Conservation (phyloP, 2,797 vertebrate species). For the Poliocrania exsul region DNA sequence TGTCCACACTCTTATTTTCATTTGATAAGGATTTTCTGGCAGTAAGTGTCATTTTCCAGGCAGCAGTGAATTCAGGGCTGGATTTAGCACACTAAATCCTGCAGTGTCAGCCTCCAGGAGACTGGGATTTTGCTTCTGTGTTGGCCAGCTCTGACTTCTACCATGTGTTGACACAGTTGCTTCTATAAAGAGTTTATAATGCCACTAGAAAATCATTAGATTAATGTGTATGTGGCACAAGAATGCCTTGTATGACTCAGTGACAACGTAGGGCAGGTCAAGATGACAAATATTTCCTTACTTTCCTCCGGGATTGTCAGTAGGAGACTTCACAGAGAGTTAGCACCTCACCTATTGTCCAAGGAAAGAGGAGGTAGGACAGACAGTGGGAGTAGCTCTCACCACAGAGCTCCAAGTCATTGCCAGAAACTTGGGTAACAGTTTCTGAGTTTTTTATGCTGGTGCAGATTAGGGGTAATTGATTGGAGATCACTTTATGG, state of each 20-base stretch:
- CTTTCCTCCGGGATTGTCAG: not conserved
- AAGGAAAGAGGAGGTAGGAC: not conserved
- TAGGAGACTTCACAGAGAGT: accelerated
- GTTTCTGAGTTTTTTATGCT: not conserved
- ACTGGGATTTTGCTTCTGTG: not conserved
- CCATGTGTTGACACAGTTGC: accelerated
- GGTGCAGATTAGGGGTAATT: not conserved
- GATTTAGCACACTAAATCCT: not conserved
- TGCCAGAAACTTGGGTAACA: not conserved
- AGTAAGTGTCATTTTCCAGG: not conserved
- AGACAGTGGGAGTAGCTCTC: not conserved
- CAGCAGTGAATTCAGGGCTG: not conserved
- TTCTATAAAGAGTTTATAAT: not conserved
- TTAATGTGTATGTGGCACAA: not conserved
- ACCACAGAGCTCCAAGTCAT: not conserved
- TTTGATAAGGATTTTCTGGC: not conserved
- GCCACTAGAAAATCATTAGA: not conserved
- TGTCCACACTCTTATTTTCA: not conserved
- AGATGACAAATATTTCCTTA: not conserved
- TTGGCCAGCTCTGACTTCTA: not conserved
- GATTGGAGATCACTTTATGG: not conserved
- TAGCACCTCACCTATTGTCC: not conserved
- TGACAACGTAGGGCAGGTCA: not conserved
- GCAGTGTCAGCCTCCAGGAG: not conserved
- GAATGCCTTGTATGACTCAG: not conserved